Base-by-base conservation (phyloP, 1,140 invertebrate genomes). In the Macrobrachium rosenbergii region DNA sequence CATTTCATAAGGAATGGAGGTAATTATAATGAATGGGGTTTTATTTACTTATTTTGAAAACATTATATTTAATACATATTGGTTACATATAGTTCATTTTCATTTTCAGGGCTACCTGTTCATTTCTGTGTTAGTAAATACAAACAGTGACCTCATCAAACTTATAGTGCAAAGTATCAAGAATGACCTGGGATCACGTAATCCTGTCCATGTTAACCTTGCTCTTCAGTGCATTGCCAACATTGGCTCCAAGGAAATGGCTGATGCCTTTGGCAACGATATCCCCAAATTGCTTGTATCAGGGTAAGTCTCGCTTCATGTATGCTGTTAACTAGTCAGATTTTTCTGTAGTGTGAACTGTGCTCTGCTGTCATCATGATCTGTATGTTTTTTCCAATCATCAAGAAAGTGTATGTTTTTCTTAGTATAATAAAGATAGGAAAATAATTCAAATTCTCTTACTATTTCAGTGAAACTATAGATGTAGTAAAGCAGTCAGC, bases 211-310 rank as follows among this genome's bases (percentile, higher is more conserved):
- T 92, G 98, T 99, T 21, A 99, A 99, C 93, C 94, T 99, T 89
- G 98, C 99, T n/a, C 94, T 99, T 81, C 99, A 99, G 93, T 99
- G 99, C 92, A 99, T 99, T 91, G 98, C 99, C 19, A 99, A 99
- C 93, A 99, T 99, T 93, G 99, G 99, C 43, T 99, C 97, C 91
- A 96, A 98, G 91, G 99, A 99, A 92, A 99, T 99, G 99, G 98
- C 98, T 23, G 99, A 99, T 92, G 98, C 98, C 45, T 99, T 99
- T 93, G 96, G 97, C 59, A 96, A 96, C 90, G 99, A 99, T 92
- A 99, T 99, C 92, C 99, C 98, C 88, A 99, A 99, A 92, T 93
- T 99, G 64, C 94, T 99, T 76, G 98, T 99, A 28, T 99, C 98
- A 86, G 98, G 97, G 96, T 97, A 94, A 93, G 93, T 52, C 7